Conservation (phyloP, 37 sponge, comb jelly and placozoan genomes). For the Mnemiopsis leidyi region DNA sequence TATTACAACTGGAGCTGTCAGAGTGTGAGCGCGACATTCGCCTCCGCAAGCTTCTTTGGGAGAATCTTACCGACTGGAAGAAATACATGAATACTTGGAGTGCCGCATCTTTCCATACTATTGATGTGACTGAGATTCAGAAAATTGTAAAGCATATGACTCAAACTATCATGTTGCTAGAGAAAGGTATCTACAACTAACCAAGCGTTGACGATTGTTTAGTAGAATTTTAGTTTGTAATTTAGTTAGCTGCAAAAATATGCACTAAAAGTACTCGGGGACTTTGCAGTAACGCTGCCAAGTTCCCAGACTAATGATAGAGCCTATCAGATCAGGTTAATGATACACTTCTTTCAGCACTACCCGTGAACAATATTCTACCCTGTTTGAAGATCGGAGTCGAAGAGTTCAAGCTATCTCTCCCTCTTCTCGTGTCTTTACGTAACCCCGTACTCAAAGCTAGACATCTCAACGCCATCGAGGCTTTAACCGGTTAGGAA, state of each 20-base stretch:
- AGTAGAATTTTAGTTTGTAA: too few relatives aligned
- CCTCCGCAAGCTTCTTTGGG: constrained; percentile 66
- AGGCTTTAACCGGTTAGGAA: constrained; percentile 10
- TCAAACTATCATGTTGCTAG: constrained; percentile 67
- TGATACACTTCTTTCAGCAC: too few relatives aligned
- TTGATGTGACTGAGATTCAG: constrained; percentile 68
- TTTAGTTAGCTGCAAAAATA: too few relatives aligned
- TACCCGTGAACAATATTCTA: constrained; percentile 67
- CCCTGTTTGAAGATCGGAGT: constrained; percentile 62
- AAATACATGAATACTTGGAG: constrained; percentile 48
- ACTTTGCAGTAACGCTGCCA: too few relatives aligned
- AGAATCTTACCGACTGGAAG: constrained; percentile 66
- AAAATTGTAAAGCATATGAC: constrained; percentile 66
- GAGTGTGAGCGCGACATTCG: constrained; percentile 54
- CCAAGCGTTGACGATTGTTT: too few relatives aligned
- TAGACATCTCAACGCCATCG: constrained; percentile 69
- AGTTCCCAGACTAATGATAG: too few relatives aligned
- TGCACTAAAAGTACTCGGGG: too few relatives aligned
- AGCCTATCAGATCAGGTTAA: too few relatives aligned
- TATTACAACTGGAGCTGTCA: constrained; percentile 50
- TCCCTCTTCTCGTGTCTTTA: constrained; percentile 68
- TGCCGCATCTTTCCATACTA: constrained; percentile 4
- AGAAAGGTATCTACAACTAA: constrained; percentile 64
- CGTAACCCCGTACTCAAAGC: constrained; percentile 69
- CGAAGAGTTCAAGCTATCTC: constrained; percentile 56